phyloP scores from a whole-genome alignment of 2,797 vertebrate species.

The Galagoides demidoff region DNA sequence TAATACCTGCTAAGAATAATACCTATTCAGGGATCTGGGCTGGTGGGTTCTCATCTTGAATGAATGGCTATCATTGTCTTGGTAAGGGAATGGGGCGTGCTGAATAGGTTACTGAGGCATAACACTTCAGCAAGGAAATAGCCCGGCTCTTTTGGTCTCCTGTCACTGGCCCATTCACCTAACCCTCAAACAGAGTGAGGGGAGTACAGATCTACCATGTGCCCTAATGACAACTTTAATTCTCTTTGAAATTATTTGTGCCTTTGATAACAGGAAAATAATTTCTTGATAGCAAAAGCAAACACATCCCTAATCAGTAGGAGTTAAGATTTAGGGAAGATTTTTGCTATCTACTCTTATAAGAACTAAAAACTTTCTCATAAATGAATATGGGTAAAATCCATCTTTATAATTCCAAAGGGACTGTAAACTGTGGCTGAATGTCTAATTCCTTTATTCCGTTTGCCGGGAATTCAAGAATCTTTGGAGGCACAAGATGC shows the following conservation, averaged over 20 bases:
- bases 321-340: neutral
- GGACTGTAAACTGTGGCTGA: neutral
- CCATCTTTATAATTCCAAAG: neutral
- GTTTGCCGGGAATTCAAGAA: constrained; percentile 25
- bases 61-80: neutral
- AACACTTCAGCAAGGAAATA: neutral
- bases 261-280: neutral
- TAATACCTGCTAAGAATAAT: too few relatives aligned
- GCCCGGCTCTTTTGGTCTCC: neutral
- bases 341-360: neutral
- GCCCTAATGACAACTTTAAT: neutral
- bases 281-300: neutral
- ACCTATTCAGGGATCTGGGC: neutral
- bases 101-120: neutral
- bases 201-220: neutral
- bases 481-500: constrained; percentile 59
- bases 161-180: neutral
- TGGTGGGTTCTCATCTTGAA: neutral
- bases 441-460: neutral
- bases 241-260: neutral
- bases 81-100: neutral
- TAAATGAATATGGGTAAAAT: neutral
- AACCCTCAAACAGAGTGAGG: neutral
- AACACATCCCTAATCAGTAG: neutral
- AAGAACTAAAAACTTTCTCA: neutral